These are phyloP conservation scores for Tiliacea aurago DNA, from an alignment of 2,888 invertebrate genomes.

Conservation along the genomic window DNA sequence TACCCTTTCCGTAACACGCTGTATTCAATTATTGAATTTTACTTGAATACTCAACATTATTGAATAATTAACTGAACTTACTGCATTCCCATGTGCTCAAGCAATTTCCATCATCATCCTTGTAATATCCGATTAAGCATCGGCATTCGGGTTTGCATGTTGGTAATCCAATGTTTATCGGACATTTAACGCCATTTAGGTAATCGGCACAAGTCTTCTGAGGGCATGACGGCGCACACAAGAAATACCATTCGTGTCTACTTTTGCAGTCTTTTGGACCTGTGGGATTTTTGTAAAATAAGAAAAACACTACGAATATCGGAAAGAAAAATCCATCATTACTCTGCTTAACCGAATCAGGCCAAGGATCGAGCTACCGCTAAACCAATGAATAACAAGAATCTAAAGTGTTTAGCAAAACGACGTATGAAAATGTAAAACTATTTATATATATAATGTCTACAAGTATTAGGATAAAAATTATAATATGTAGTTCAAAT, in stretches of 20 bases:
- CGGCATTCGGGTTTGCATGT: slow-evolving; percentile 63
- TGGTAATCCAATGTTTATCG: not conserved
- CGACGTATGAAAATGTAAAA: not conserved
- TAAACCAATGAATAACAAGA: not conserved
- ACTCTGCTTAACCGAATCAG: too few relatives aligned
- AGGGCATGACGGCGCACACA: slow-evolving; percentile 44
- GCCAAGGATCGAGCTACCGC: not conserved
- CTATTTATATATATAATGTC: not conserved
- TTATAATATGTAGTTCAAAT: slow-evolving; percentile 5
- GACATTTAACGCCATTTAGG: slow-evolving; percentile 32
- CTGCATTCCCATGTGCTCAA: slow-evolving; percentile 59
- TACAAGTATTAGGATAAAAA: not conserved
- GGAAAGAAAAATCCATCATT: not conserved
- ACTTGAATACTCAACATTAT: not conserved
- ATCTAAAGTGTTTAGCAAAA: not conserved
- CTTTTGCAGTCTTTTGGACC: slow-evolving; percentile 42
- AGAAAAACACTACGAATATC: not conserved
- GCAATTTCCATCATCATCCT: slow-evolving; percentile 61
- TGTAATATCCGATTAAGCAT: slow-evolving; percentile 59
- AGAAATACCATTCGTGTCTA: slow-evolving; percentile 32
- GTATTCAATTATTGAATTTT: too few relatives aligned
- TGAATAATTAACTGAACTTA: slow-evolving; percentile 36
- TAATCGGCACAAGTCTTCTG: slow-evolving; percentile 49
- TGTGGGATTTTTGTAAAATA: slow-evolving; percentile 3
- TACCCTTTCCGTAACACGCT: too few relatives aligned